These are phyloP conservation scores for Cephalophus harveyi DNA, from an alignment of 2,113 vertebrate genomes.

Conservation along the genomic window DNA sequence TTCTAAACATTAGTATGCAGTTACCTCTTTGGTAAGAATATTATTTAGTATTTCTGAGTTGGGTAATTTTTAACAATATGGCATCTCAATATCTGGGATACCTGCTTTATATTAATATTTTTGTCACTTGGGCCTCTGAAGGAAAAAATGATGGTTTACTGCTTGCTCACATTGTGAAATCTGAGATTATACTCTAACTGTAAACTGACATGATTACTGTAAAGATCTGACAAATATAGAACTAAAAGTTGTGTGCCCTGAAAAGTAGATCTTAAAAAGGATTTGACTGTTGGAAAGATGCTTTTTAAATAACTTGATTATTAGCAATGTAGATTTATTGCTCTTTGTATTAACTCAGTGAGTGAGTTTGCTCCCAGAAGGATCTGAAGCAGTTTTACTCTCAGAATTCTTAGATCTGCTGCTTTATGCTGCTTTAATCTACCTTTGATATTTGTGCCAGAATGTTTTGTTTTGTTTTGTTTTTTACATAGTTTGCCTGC, in stretches of 20 bases:
- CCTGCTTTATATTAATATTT: constrained; percentile 21
- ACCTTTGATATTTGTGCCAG: neutral
- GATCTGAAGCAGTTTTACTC: neutral
- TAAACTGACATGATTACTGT: constrained; percentile 36
- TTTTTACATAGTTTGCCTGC: constrained; percentile 25
- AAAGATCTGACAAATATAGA: constrained; percentile 25
- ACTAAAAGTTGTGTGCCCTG: constrained; percentile 3
- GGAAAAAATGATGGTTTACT: constrained; percentile 5
- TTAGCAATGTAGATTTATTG: neutral
- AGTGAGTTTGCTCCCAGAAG: neutral
- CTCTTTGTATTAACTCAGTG: neutral
- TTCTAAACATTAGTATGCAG: constrained; percentile 14
- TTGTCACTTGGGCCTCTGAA: neutral
- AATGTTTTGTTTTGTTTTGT: neutral
- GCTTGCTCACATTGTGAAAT: constrained; percentile 63
- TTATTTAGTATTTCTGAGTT: neutral
- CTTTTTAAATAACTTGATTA: constrained; percentile 35
- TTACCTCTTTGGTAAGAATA: neutral
- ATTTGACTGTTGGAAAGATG: constrained; percentile 10
- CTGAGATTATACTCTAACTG: constrained; percentile 48
- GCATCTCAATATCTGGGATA: neutral
- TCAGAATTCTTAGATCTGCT: neutral
- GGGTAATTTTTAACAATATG: neutral
- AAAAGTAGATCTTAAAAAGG: constrained; percentile 37
- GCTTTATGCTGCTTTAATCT: constrained; percentile 7